phyloP scores from a whole-genome alignment of 64 coral and sea anemone species.

The Stylophora pistillata region DNA sequence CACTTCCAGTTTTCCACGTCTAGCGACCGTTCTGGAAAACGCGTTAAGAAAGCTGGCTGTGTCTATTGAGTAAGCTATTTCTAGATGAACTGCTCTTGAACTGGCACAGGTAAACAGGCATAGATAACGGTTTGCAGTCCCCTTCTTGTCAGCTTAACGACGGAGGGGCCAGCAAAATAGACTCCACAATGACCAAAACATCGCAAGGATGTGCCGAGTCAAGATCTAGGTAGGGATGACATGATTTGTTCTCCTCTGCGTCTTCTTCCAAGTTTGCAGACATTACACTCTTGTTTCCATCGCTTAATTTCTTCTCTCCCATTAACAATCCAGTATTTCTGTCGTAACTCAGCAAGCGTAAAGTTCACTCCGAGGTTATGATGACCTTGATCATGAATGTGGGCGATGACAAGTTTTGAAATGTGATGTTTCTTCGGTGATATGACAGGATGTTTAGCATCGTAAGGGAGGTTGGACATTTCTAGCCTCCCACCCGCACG shows the following conservation, averaged over 20 bases:
- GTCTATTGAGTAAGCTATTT: background rate
- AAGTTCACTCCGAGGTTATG: background rate
- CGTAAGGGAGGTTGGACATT: no score
- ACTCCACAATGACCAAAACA: conserved; percentile 4
- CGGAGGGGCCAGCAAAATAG: conserved; percentile 20
- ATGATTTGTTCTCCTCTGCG: conserved; percentile 40
- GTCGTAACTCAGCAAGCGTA: conserved; percentile 38
- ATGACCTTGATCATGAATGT: conserved; percentile 14
- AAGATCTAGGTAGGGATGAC: conserved; percentile 23
- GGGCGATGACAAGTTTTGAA: no score
- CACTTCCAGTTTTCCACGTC: no score
- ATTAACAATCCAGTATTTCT: conserved; percentile 35
- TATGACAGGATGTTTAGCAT: no score
- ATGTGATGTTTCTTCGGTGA: no score
- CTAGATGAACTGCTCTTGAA: no score
- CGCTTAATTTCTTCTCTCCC: conserved; percentile 36
- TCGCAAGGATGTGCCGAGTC: background rate
- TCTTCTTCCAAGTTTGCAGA: conserved; percentile 22
- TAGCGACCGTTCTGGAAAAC: no score
- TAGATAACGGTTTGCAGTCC: background rate
- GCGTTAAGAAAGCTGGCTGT: no score
- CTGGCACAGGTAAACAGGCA: no score
- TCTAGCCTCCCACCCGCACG: no score
- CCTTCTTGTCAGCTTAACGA: conserved; percentile 20
- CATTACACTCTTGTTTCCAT: conserved; percentile 1